Conservation (phyloP, 2,797 vertebrate species). For the Lacerta bilineata region DNA sequence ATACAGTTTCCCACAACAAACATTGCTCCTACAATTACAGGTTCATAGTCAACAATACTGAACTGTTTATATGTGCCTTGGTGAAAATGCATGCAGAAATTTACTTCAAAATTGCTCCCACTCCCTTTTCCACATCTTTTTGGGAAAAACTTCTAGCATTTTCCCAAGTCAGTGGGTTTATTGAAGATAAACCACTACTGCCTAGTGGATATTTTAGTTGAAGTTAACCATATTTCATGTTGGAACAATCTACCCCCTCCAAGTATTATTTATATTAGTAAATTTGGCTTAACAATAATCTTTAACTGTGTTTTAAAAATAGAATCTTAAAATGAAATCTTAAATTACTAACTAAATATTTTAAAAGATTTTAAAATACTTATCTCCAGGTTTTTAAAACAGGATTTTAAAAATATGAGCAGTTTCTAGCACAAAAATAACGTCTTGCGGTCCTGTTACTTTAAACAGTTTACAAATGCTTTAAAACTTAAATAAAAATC, state of each 20-base stretch:
- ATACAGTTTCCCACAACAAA: neutral
- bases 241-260: neutral
- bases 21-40: neutral
- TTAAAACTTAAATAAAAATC: slow-evolving; percentile 72
- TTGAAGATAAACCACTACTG: neutral
- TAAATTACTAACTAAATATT: neutral
- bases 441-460: neutral
- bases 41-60: neutral
- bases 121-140: neutral
- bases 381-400: too few relatives aligned
- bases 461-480: accelerated
- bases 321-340: neutral
- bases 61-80: neutral
- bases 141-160: neutral
- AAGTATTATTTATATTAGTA: neutral
- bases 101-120: neutral
- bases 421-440: neutral
- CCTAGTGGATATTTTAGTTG: neutral
- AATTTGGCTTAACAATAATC: neutral
- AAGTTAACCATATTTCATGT: neutral
- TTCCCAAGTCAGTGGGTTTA: neutral
- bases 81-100: neutral
- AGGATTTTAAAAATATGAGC: too few relatives aligned
- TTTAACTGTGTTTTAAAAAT: neutral
- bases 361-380: too few relatives aligned